phyloP scores from a whole-genome alignment of 2,888 invertebrate species.

The Exocentrus adspersus region DNA sequence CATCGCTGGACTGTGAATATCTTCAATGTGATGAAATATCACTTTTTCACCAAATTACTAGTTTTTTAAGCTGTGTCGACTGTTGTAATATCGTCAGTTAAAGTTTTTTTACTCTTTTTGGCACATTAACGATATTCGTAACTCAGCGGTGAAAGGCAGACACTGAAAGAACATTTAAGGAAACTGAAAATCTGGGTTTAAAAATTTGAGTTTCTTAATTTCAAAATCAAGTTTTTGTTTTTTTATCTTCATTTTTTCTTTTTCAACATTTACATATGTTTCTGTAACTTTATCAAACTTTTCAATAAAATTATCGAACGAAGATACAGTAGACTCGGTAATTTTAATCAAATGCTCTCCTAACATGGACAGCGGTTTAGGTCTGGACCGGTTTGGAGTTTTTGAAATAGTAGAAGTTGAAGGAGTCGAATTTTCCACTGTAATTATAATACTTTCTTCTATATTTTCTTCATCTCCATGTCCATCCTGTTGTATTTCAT shows the following conservation, averaged over 20 bases:
- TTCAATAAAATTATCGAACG: background rate
- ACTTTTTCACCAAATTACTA: too few relatives aligned
- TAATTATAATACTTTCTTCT: background rate
- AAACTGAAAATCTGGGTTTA: background rate
- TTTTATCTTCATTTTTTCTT: background rate
- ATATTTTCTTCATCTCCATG: background rate
- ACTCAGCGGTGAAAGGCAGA: too few relatives aligned
- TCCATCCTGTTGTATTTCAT: too few relatives aligned
- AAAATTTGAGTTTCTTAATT: constrained; percentile 5
- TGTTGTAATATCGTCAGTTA: too few relatives aligned
- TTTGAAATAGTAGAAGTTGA: background rate
- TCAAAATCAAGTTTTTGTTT: constrained; percentile 3
- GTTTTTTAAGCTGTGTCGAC: too few relatives aligned
- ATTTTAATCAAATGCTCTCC: background rate
- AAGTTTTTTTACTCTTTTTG: background rate
- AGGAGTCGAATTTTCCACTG: background rate
- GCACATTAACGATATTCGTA: too few relatives aligned
- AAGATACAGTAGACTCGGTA: background rate
- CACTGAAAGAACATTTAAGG: background rate
- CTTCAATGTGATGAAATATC: background rate
- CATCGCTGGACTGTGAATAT: too few relatives aligned
- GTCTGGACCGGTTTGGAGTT: background rate
- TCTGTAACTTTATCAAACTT: background rate
- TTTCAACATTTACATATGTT: background rate
- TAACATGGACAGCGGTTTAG: background rate